These are phyloP conservation scores for Priapulus caudatus DNA, from an alignment of 2,888 invertebrate species.

Conservation along the genomic window DNA sequence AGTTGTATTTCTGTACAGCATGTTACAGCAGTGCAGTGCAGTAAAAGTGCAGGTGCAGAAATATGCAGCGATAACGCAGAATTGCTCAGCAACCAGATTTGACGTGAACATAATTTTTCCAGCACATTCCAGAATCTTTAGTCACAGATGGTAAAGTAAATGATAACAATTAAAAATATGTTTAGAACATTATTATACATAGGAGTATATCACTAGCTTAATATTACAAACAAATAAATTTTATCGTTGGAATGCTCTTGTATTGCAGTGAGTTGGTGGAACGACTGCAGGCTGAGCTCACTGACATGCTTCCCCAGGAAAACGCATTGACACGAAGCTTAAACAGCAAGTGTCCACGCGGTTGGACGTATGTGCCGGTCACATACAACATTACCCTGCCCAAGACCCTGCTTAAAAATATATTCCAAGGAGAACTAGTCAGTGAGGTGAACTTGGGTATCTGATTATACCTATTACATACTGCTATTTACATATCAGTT, in stretches of 20 bases:
- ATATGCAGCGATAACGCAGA: no score
- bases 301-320: background rate
- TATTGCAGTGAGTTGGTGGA: constrained; percentile 34
- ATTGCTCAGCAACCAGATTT: no score
- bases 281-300: constrained; percentile 32
- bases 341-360: background rate
- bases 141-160: no score
- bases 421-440: constrained; percentile 34
- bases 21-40: no score
- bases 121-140: background rate
- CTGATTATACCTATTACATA: background rate
- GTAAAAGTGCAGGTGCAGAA: no score
- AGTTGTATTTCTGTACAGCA: no score
- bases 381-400: background rate
- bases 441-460: constrained; percentile 28
- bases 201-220: no score
- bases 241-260: no score
- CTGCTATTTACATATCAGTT: no score
- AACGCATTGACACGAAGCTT: background rate
- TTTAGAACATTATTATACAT: no score
- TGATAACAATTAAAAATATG: no score
- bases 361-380: background rate
- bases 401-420: constrained; percentile 22
- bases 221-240: no score
- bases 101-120: background rate